A percentile compares a stretch with the other conserved stretches of the same genome.
Evolutionary conservation across 2,797 vertebrate genomes (phyloP).

Genomic region (Sebastes minor): DNA sequence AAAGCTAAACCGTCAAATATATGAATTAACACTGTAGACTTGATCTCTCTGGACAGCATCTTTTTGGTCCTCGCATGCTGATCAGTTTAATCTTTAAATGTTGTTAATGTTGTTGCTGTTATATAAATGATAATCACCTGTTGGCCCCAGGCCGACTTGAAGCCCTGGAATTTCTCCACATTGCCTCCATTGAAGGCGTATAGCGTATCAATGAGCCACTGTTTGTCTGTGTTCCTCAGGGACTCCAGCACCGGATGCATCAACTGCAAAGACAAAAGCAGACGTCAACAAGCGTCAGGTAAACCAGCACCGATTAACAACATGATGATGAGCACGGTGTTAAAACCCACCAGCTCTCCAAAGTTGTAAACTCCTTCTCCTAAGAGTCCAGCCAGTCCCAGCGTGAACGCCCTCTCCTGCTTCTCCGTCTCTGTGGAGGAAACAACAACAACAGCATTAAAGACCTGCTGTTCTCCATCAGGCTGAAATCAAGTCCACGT

Average conservation of each 20-base stretch:
- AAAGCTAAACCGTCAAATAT: not conserved
- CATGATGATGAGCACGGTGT: fast-evolving
- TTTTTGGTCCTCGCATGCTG: not conserved
- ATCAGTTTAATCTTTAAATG: not conserved
- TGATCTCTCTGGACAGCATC: not conserved
- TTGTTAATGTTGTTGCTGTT: not conserved
- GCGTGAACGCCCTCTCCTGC: constrained; percentile 95
- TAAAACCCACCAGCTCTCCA: constrained; percentile 89
- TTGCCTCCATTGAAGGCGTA: constrained; percentile 97
- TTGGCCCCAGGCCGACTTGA: constrained; percentile 94
- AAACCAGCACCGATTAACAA: not conserved
- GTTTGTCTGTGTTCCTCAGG: constrained; percentile 91
- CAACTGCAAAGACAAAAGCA: constrained; percentile 80
- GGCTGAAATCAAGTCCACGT: not conserved
- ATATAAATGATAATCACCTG: constrained; percentile 82
- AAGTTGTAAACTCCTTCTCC: constrained; percentile 99
- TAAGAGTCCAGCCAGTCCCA: constrained; percentile 93
- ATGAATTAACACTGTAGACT: not conserved
- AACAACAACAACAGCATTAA: not conserved
- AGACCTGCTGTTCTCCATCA: not conserved
- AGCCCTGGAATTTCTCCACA: constrained; percentile 93
- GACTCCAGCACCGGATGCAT: constrained; percentile 98
- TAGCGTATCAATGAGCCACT: constrained; percentile 97
- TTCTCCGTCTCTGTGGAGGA: constrained; percentile 90
- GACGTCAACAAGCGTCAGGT: not conserved